These are phyloP conservation scores for Drosophila cardini DNA, from an alignment of 1,140 invertebrate genomes.

Conservation along the genomic window DNA sequence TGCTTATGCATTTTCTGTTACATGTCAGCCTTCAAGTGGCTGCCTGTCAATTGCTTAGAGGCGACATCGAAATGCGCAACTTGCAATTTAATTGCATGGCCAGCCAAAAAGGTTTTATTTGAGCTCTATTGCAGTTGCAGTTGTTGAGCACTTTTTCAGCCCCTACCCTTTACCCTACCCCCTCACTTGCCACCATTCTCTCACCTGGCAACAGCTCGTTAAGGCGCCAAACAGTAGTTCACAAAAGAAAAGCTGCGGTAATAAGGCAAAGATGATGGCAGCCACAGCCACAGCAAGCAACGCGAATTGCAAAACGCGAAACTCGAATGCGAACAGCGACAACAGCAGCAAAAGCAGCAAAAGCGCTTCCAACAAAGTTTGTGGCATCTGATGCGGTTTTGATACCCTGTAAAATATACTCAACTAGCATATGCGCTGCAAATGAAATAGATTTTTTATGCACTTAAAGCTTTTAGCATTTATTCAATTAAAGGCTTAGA, in stretches of 20 bases:
- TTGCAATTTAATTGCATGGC: conserved; percentile 72
- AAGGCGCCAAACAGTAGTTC: conserved; percentile 47
- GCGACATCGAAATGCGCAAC: conserved; percentile 43
- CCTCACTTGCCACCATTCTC: neutral
- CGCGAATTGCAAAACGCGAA: neutral
- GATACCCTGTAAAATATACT: conserved; percentile 22
- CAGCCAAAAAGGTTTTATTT: conserved; percentile 39
- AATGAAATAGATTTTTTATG: too few relatives aligned
- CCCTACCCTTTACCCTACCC: neutral
- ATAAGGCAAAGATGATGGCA: conserved; percentile 70
- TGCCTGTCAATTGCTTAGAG: conserved; percentile 75
- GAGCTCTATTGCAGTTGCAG: neutral
- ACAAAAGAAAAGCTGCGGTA: conserved; percentile 61
- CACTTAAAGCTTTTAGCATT: too few relatives aligned
- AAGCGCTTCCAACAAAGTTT: conserved; percentile 20
- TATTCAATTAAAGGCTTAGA: too few relatives aligned
- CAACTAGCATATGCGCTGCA: too few relatives aligned
- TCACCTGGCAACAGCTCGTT: conserved; percentile 60
- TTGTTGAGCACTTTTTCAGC: neutral
- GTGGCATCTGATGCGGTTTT: conserved; percentile 42
- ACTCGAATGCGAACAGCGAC: neutral
- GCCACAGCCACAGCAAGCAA: conserved; percentile 25
- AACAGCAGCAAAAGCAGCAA: conserved; percentile 30
- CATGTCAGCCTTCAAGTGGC: conserved; percentile 66
- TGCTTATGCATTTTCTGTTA: conserved; percentile 23